Conservation (phyloP, 2,888 invertebrate genomes). For the Xestoiulus laeticollis region DNA sequence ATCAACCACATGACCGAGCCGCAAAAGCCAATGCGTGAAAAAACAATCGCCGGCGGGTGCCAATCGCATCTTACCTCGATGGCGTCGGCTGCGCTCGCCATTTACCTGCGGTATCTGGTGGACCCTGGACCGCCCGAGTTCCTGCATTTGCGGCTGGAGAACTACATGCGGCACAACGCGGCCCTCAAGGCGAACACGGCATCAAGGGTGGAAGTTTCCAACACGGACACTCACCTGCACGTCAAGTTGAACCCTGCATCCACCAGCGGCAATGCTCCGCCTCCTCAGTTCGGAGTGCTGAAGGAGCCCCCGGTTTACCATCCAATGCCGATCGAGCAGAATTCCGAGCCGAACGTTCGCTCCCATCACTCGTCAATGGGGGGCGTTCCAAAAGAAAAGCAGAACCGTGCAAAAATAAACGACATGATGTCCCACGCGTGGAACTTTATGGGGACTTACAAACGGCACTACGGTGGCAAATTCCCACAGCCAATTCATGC, state of each 20-base stretch:
- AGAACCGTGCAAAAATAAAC: neutral
- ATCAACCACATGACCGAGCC: neutral
- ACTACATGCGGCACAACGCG: neutral
- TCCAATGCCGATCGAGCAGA: neutral
- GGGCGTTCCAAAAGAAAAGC: neutral
- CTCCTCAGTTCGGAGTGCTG: slow-evolving; percentile 1
- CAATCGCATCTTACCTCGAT: slow-evolving; percentile 53
- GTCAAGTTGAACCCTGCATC: neutral
- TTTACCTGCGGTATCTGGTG: slow-evolving; percentile 55
- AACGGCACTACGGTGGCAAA: slow-evolving; percentile 38
- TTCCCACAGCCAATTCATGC: slow-evolving; percentile 38
- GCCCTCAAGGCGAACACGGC: neutral
- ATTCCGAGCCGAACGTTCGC: neutral
- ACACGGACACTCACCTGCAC: neutral
- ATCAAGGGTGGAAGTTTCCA: neutral
- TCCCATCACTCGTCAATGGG: neutral
- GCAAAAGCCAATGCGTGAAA: neutral
- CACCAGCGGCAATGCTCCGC: neutral
- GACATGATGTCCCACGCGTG: slow-evolving; percentile 35
- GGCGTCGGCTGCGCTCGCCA: slow-evolving; percentile 53
- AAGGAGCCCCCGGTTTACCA: neutral
- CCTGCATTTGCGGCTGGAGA: slow-evolving; percentile 49
- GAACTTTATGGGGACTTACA: slow-evolving; percentile 51
- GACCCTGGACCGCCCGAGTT: slow-evolving; percentile 56
- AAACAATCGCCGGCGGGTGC: slow-evolving; percentile 47